Evolutionary conservation across 2,888 invertebrate species (phyloP), one percentile per base, ranked within the genome.

Genomic region (Andrena praecox): DNA sequence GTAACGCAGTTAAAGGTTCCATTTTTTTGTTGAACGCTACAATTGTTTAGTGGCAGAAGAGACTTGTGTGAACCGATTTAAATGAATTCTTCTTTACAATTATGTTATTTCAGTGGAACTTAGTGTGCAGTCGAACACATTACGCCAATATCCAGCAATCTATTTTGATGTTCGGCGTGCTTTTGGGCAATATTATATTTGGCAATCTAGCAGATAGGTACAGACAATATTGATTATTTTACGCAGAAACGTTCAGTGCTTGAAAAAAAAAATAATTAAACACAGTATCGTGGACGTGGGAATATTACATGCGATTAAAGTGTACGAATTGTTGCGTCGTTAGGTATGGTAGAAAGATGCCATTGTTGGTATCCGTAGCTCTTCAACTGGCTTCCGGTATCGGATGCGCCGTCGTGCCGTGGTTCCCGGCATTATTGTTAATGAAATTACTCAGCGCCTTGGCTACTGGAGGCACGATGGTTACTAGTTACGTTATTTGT

Each of bases 401-500:
- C 10, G 95, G 95, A 0, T 96, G 97, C 27, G 96, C 97, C 0
- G 95, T 96, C 82, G 96, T 97, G 0, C 96, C 97, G 2, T 96
- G 96, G 94, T 96, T 95, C 91, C 92, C 93, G 80, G 91, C 93
- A 6, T 97, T 97, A 90, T 95, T 97, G 8, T 77, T 96, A 0
- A 95, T 97, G 66, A 95, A 97, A 60, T 97, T 97, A 91, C 90
- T 97, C 27, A 95, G 96, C 16, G 97, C 97, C 0, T 95, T 97
- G 31, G 97, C 97, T 10, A 97, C 97, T 1, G 97, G 97, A 63
- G 98, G 98, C 52, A 97, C 97, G 0, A 98, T 98, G 97, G 96
- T 97, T 69, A 97, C 97, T 62, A 94, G 95, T 83, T 95, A 95
- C 76, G 95, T 95, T 52, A 94, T 95, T 72, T 95, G 95, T 95